These are phyloP conservation scores for Falco naumanni DNA, from an alignment of 2,797 vertebrate species.

Conservation along the genomic window DNA sequence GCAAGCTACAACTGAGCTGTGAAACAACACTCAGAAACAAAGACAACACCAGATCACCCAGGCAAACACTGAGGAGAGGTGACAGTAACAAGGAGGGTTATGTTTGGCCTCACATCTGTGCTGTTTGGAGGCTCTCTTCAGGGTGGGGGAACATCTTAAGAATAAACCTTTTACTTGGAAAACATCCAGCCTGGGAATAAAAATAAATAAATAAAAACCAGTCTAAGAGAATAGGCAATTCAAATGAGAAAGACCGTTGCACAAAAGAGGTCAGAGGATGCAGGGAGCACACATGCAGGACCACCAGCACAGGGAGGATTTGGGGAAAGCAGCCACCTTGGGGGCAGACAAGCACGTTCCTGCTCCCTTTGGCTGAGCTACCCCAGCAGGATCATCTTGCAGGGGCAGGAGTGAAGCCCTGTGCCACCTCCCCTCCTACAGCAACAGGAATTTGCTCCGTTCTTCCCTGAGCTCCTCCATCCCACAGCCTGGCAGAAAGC, in stretches of 20 bases:
- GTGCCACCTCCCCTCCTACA: not conserved
- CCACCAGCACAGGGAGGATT: not conserved
- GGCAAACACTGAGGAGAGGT: constrained; percentile 29
- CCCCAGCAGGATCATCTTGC: not conserved
- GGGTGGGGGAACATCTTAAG: not conserved
- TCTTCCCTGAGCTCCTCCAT: not conserved
- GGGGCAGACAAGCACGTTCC: not conserved
- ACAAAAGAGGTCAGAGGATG: not conserved
- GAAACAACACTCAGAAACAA: not conserved
- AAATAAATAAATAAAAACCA: not conserved
- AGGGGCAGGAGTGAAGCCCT: not conserved
- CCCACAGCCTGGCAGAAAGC: not conserved
- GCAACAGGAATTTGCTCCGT: not conserved
- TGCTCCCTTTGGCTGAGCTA: not conserved
- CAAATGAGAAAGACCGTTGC: not conserved
- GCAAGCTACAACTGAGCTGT: not conserved
- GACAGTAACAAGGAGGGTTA: constrained; percentile 54
- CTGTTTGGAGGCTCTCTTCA: constrained; percentile 4
- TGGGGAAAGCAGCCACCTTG: not conserved
- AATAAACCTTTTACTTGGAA: constrained; percentile 44
- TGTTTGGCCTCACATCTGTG: constrained; percentile 56
- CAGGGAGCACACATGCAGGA: not conserved
- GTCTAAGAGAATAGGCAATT: not conserved
- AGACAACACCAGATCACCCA: constrained; percentile 4
- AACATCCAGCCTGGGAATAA: constrained; percentile 20